Conservation (phyloP, 2,888 invertebrate genomes). For the Himalopsyche anomala region DNA sequence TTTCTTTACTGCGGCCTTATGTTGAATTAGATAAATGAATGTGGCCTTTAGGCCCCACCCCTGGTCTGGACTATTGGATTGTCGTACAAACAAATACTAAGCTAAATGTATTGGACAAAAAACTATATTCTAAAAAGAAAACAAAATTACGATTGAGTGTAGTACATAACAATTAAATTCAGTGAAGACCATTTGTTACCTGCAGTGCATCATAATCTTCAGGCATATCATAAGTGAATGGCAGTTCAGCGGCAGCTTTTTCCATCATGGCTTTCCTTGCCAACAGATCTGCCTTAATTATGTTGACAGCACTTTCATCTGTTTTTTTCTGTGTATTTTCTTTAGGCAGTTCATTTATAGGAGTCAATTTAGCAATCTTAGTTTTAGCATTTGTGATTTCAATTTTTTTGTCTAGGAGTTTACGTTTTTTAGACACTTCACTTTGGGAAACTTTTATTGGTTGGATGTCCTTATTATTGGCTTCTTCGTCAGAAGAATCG, state of each 20-base stretch:
- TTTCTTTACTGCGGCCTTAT: too few species aligned
- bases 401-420: conserved; percentile 31
- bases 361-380: not conserved
- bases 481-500: conserved; percentile 64
- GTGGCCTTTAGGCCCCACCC: too few species aligned
- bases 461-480: conserved; percentile 43
- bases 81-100: too few species aligned
- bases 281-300: conserved; percentile 69
- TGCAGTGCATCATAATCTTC: conserved; percentile 79
- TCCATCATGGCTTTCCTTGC: conserved; percentile 75
- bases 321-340: conserved; percentile 7
- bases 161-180: too few species aligned
- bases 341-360: not conserved
- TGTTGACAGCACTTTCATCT: conserved; percentile 57
- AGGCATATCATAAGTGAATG: conserved; percentile 79
- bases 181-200: conserved; percentile 46
- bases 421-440: conserved; percentile 35
- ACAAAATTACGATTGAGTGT: too few species aligned
- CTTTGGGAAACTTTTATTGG: not conserved
- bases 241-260: conserved; percentile 77
- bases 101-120: too few species aligned
- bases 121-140: too few species aligned
- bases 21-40: too few species aligned
- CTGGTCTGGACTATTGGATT: too few species aligned
- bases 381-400: not conserved